Evolutionary conservation across 2,888 invertebrate genomes (phyloP).

Genomic region (Synanthedon andrenaeformis): DNA sequence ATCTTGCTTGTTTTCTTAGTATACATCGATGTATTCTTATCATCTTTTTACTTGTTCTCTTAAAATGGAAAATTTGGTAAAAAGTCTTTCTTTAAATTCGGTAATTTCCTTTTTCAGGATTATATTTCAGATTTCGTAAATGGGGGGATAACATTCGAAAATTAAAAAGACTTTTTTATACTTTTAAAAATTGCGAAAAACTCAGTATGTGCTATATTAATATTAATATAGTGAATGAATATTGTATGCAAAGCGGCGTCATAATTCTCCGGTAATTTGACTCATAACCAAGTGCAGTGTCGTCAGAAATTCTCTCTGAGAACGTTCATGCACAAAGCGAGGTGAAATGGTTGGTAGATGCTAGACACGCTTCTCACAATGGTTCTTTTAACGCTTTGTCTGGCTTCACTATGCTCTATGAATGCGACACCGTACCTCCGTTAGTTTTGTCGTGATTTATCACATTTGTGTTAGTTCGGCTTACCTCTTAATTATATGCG

Average conservation of each 20-base stretch:
- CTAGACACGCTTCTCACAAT: conserved; percentile 37
- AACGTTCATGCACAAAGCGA: conserved; percentile 21
- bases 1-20: too few species aligned
- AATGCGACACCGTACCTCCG: conserved; percentile 5
- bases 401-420: conserved; percentile 10
- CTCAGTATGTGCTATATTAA: background rate
- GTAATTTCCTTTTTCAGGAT: too few species aligned
- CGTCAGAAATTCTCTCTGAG: background rate
- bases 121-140: too few species aligned
- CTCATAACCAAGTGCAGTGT: background rate
- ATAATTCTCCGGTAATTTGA: background rate
- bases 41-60: too few species aligned
- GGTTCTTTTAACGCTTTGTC: conserved; percentile 41
- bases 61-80: too few species aligned
- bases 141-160: too few species aligned
- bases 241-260: background rate
- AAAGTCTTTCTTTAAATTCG: too few species aligned
- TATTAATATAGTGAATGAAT: background rate
- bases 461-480: background rate
- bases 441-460: background rate
- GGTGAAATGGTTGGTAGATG: conserved; percentile 42
- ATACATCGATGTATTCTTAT: too few species aligned
- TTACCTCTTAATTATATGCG: background rate
- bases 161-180: too few species aligned
- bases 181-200: too few species aligned